Evolutionary conservation across 1,140 invertebrate species (phyloP).

Genomic region (Pseudomyrmex flavicornis): DNA sequence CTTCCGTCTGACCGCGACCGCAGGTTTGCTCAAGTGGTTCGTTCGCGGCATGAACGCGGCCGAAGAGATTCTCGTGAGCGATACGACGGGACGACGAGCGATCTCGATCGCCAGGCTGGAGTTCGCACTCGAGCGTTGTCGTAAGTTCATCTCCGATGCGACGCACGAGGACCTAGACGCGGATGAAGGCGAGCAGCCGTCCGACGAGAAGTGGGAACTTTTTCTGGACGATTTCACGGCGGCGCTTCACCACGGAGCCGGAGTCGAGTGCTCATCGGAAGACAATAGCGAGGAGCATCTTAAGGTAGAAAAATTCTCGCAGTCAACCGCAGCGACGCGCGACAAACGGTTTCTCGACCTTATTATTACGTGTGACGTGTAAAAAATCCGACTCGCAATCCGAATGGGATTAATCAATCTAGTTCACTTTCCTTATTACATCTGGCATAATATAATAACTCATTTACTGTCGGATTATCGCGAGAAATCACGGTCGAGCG

Average conservation of each 20-base stretch:
- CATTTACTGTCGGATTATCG: conserved; percentile 44
- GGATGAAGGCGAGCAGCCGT: conserved; percentile 53
- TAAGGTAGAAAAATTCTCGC: conserved; percentile 47
- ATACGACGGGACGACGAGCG: conserved; percentile 70
- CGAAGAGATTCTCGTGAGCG: conserved; percentile 51
- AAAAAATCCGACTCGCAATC: not conserved
- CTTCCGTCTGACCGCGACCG: conserved; percentile 87
- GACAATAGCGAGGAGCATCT: conserved; percentile 26
- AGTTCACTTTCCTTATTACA: not conserved
- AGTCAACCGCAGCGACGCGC: not conserved
- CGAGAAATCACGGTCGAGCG: conserved; percentile 12
- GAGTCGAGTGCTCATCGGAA: conserved; percentile 66
- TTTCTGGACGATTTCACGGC: conserved; percentile 88
- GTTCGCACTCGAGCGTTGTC: conserved; percentile 86
- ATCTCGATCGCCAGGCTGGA: conserved; percentile 83
- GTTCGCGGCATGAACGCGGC: conserved; percentile 75
- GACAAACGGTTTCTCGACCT: not conserved
- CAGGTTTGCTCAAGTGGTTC: conserved; percentile 87
- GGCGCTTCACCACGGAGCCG: conserved; percentile 82
- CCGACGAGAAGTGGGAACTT: conserved; percentile 88
- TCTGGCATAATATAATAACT: conserved; percentile 9
- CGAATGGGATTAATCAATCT: not conserved
- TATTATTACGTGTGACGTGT: too few species aligned
- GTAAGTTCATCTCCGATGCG: conserved; percentile 84
- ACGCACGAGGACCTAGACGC: conserved; percentile 87